Percentiles rank a stretch among this genome's conserved stretches.
phyloP scores from a whole-genome alignment of 1,140 invertebrate genomes.

The Periplaneta americana region DNA sequence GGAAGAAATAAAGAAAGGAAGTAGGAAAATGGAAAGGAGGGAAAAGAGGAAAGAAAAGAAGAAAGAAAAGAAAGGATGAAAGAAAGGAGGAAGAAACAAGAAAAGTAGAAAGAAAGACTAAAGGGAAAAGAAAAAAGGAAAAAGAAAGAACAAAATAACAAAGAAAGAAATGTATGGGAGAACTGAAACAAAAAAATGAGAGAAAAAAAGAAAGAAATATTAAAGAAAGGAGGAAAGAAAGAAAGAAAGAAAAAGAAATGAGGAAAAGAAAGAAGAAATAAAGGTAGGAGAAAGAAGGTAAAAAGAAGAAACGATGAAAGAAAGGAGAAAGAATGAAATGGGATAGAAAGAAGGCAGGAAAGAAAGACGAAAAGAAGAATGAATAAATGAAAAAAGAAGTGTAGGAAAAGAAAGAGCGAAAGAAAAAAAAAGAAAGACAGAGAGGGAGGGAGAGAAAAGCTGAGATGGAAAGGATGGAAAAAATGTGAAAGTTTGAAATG shows the following conservation, averaged over 20 bases:
- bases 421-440: not conserved
- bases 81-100: not conserved
- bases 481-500: not conserved
- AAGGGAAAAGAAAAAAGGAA: not conserved
- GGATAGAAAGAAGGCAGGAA: not conserved
- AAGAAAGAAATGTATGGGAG: not conserved
- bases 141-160: not conserved
- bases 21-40: not conserved
- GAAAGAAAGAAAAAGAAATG: not conserved
- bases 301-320: not conserved
- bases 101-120: not conserved
- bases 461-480: not conserved
- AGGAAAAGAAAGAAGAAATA: not conserved
- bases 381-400: not conserved
- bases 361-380: too few species aligned
- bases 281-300: not conserved
- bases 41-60: not conserved
- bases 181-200: not conserved
- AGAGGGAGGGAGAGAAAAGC: not conserved
- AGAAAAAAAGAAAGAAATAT: not conserved
- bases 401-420: not conserved
- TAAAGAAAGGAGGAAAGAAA: not conserved
- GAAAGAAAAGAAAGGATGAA: not conserved
- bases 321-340: not conserved
- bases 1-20: not conserved